Base-by-base conservation (phyloP, 1,140 invertebrate species). In the Panagrolaimus sp. region DNA sequence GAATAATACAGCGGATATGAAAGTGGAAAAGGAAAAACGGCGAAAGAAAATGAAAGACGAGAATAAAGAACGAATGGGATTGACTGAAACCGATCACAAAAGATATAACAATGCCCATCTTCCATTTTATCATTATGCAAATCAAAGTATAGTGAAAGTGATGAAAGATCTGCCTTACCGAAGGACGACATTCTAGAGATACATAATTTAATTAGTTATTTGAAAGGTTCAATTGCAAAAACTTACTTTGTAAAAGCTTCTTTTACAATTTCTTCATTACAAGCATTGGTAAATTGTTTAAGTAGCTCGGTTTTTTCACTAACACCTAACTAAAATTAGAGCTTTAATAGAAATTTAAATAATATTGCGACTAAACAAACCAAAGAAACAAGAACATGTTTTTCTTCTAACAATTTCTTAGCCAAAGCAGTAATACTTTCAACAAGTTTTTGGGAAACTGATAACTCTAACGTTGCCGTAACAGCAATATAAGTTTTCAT, bases 401-500 rank as follows among this genome's bases (percentile, higher is more conserved):
- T 28, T 17, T 58, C 28, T 58, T 12, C 14, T 4, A 58, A 8
- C 28, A 58, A 4, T 28, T 28, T 21, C 12, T 58, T 28, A 8
- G n/a, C 52, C n/a, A 58, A 28, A 28, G 17, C 52, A n/a, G 8
- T 58, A 12, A 58, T 58, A 21, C 14, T 58, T 21, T 58, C 52
- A 58, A 28, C 17, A 10, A 58, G 52, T 26, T 58, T 58, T 21
- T 21, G 4, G 17, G 52, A 58, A 7, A 28, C 52, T 58, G 21
- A 7, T 12, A 58, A 28, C n/a, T 58, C 52, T 21, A 58, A n/a
- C 10, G 52, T 26, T 21, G 21, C 28, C 21, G 52, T 58, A 26
- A 58, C 52, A 28, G 52, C 52, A 1, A 58, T 58, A 28, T 58
- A 58, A 28, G 52, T 58, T 58, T 58, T 58, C 52, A 58, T 58